Conservation (phyloP, 2,888 invertebrate species). For the Agrochola lychnidis region DNA sequence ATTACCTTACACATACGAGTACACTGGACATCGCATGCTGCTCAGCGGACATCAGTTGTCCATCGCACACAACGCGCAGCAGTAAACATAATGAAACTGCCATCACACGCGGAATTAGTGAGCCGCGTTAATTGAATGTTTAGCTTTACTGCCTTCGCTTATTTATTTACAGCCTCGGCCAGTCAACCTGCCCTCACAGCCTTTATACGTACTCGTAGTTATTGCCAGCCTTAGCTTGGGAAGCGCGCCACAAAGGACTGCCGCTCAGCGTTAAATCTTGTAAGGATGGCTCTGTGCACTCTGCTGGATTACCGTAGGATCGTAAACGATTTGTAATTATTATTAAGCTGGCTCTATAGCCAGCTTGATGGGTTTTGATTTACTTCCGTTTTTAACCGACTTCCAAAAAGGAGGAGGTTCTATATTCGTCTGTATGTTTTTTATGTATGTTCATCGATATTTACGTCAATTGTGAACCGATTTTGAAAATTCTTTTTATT, state of each 20-base stretch:
- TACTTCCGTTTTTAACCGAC: not conserved
- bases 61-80: not conserved
- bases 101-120: slow-evolving; percentile 8
- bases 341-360: not conserved
- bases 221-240: not conserved
- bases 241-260: slow-evolving; percentile 5
- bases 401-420: too few relatives aligned
- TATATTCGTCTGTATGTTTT: too few relatives aligned
- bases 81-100: not conserved
- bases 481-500: too few relatives aligned
- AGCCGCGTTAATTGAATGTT: slow-evolving; percentile 28
- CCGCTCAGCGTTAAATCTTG: not conserved
- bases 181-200: not conserved
- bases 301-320: not conserved
- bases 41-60: not conserved
- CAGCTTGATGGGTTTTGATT: not conserved
- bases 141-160: slow-evolving; percentile 32
- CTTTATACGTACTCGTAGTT: not conserved
- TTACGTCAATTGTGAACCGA: too few relatives aligned
- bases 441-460: too few relatives aligned
- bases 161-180: slow-evolving; percentile 6
- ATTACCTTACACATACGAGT: not conserved
- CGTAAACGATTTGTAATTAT: slow-evolving; percentile 17
- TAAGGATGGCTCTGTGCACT: not conserved
- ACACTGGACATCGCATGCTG: not conserved